These are phyloP conservation scores for Eumacrocentrus americanus DNA, from an alignment of 2,888 invertebrate species.

Conservation along the genomic window DNA sequence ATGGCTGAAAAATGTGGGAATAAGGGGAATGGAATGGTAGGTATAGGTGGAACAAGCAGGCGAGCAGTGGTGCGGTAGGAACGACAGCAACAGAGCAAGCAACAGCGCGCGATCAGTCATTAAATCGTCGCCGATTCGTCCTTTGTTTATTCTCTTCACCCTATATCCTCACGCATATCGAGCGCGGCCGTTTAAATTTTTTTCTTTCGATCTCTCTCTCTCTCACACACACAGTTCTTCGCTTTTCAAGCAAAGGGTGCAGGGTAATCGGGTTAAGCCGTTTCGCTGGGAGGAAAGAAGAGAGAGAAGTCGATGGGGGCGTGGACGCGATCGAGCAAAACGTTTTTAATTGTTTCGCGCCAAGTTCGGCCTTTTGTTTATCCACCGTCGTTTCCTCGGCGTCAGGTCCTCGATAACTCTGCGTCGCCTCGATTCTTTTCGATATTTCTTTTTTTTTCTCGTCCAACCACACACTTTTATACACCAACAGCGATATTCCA, in stretches of 20 bases:
- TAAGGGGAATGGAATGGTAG: constrained; percentile 26
- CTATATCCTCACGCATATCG: constrained; percentile 29
- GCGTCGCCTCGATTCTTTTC: constrained; percentile 29
- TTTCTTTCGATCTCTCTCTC: background rate
- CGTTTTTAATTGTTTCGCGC: constrained; percentile 61
- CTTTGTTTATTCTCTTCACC: constrained; percentile 54
- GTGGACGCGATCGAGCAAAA: constrained; percentile 58
- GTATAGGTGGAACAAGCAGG: constrained; percentile 32
- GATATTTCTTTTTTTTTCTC: constrained; percentile 23
- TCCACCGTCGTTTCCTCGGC: constrained; percentile 57
- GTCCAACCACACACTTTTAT: constrained; percentile 18
- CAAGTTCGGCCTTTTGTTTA: constrained; percentile 57
- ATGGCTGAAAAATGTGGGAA: constrained; percentile 14
- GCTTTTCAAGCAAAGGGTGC: constrained; percentile 32
- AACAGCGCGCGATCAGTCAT: constrained; percentile 57
- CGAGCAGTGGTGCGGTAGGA: constrained; percentile 31
- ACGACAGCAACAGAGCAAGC: constrained; percentile 44
- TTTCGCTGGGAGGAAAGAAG: constrained; percentile 25
- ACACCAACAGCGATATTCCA: constrained; percentile 10
- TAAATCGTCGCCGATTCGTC: constrained; percentile 56
- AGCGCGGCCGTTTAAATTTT: background rate
- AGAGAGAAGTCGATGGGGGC: constrained; percentile 11
- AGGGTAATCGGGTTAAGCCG: constrained; percentile 35
- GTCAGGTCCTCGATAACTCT: constrained; percentile 31
- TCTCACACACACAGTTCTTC: background rate